Evolutionary conservation across 2,888 invertebrate species (phyloP).

Genomic region (Phaonia tiefii): DNA sequence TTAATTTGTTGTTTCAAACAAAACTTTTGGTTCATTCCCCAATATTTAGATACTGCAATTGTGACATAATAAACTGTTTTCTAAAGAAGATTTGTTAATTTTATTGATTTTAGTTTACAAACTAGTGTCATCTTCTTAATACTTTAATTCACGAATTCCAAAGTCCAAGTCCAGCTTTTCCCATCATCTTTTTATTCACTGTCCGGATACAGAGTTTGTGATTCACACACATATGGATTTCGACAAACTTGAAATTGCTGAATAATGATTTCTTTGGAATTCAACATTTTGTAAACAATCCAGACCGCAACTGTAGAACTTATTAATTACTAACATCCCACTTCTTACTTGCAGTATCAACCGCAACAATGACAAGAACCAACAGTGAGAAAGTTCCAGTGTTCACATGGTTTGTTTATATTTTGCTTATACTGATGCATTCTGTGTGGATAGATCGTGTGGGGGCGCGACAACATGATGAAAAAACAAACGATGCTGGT

Average conservation of each 20-base stretch:
- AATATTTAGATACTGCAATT: no score
- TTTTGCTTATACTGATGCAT: slow-evolving; percentile 58
- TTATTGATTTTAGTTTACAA: no score
- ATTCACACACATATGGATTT: background rate
- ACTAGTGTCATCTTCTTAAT: no score
- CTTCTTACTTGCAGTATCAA: background rate
- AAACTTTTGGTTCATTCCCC: no score
- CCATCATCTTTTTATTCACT: no score
- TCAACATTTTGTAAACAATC: slow-evolving; percentile 6
- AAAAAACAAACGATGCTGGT: slow-evolving; percentile 55
- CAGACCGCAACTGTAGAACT: background rate
- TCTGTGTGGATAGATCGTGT: slow-evolving; percentile 59
- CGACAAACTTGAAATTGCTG: slow-evolving; percentile 8
- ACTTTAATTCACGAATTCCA: no score
- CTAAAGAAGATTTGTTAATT: no score
- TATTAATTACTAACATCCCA: slow-evolving; percentile 15
- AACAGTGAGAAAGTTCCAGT: background rate
- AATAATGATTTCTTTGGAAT: slow-evolving; percentile 17
- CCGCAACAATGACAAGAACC: background rate
- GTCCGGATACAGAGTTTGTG: no score
- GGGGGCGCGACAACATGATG: slow-evolving; percentile 56
- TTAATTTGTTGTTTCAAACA: no score
- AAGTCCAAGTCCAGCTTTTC: no score
- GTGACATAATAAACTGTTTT: no score
- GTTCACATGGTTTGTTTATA: slow-evolving; percentile 54